Evolutionary conservation across 1,140 invertebrate genomes (phyloP).

Genomic region (Philaenus spumarius): DNA sequence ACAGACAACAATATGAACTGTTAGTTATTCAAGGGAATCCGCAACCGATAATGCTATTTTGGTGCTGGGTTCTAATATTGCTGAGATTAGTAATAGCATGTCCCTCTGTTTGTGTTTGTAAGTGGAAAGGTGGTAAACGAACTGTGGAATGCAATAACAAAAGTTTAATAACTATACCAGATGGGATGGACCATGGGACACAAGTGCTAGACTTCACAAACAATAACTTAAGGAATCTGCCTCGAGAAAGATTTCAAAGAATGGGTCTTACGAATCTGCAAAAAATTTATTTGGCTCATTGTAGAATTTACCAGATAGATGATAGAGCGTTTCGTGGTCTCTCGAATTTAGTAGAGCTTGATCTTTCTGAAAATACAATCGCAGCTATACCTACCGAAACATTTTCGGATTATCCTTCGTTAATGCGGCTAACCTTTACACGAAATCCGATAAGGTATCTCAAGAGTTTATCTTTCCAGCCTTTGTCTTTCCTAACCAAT

Average conservation of each 20-base stretch:
- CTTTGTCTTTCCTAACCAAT: slow-evolving; percentile 63
- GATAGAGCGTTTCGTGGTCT: slow-evolving; percentile 71
- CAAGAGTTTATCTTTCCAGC: slow-evolving; percentile 61
- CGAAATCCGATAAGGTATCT: slow-evolving; percentile 71
- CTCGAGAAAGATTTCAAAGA: slow-evolving; percentile 65
- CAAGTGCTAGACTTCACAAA: slow-evolving; percentile 80
- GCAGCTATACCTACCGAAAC: slow-evolving; percentile 65
- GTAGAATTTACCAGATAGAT: slow-evolving; percentile 67
- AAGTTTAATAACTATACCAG: slow-evolving; percentile 63
- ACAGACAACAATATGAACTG: too few species aligned
- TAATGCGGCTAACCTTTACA: slow-evolving; percentile 73
- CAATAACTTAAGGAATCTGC: slow-evolving; percentile 69
- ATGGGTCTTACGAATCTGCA: slow-evolving; percentile 79
- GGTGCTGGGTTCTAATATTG: too few species aligned
- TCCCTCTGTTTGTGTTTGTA: slow-evolving; percentile 70
- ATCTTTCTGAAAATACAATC: slow-evolving; percentile 74
- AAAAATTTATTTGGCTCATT: slow-evolving; percentile 70
- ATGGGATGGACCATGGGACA: slow-evolving; percentile 75
- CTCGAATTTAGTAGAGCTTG: slow-evolving; percentile 80
- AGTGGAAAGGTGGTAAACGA: slow-evolving; percentile 87
- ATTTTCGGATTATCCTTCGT: slow-evolving; percentile 63
- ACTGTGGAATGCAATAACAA: slow-evolving; percentile 78
- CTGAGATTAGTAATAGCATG: slow-evolving; percentile 40
- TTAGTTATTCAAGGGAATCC: too few species aligned
- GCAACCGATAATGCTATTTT: too few species aligned